Evolutionary conservation across 2,113 vertebrate species (phyloP).

Genomic region (Chrysemys picta): DNA sequence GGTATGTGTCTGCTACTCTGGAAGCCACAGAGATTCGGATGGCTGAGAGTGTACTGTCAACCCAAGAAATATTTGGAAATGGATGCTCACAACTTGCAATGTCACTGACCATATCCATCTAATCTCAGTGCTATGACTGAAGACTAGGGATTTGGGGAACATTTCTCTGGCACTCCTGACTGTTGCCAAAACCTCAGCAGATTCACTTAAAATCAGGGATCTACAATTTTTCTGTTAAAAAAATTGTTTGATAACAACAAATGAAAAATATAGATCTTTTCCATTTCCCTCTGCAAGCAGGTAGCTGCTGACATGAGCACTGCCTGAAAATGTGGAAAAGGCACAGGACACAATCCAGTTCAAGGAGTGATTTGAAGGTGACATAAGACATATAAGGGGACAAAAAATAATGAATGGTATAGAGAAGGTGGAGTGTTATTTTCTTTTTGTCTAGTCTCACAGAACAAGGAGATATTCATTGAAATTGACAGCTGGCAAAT

Average conservation of each 20-base stretch:
- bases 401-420: background rate
- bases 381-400: rapidly evolving
- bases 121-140: background rate
- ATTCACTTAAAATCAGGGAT: background rate
- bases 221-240: rapidly evolving
- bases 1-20: background rate
- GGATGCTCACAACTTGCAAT: rapidly evolving
- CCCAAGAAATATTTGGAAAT: too few species aligned
- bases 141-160: rapidly evolving
- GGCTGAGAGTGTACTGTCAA: too few species aligned
- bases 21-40: too few species aligned
- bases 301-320: background rate
- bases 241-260: background rate
- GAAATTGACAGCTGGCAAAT: background rate
- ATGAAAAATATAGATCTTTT: background rate
- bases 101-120: rapidly evolving
- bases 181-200: background rate
- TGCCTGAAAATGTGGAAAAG: rapidly evolving
- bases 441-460: background rate
- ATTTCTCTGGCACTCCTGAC: background rate
- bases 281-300: too few species aligned
- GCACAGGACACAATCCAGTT: background rate
- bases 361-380: background rate
- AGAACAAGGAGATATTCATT: background rate
- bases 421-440: background rate